Percentiles rank a stretch among this genome's conserved stretches.
phyloP scores from a whole-genome alignment of 1,140 invertebrate genomes.

The Coptotermes formosanus region DNA sequence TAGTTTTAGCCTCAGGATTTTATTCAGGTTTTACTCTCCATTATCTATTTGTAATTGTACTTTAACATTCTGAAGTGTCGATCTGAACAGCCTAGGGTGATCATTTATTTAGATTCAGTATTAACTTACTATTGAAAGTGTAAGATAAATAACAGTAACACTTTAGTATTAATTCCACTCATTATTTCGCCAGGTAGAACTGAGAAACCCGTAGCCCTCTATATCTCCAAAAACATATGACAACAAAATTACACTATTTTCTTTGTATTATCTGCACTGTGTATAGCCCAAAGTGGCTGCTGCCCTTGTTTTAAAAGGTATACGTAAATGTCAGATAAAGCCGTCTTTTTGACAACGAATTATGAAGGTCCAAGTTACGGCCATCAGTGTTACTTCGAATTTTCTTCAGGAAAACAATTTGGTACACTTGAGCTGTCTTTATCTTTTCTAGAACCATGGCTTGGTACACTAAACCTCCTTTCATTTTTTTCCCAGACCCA shows the following conservation, averaged over 20 bases:
- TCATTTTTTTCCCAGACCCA: too few relatives aligned
- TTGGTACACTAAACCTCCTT: too few relatives aligned
- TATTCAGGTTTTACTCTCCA: neutral
- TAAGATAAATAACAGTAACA: constrained; percentile 17
- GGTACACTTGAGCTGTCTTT: too few relatives aligned
- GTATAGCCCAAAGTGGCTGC: neutral
- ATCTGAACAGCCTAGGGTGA: neutral
- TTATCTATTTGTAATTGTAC: neutral
- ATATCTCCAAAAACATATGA: neutral
- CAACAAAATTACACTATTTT: neutral
- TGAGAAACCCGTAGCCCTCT: neutral
- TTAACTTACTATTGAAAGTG: neutral
- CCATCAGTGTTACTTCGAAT: too few relatives aligned
- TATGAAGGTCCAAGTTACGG: neutral
- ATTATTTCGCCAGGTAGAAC: neutral
- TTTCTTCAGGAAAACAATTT: too few relatives aligned
- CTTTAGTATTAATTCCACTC: neutral
- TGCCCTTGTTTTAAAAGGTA: neutral
- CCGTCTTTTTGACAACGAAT: neutral
- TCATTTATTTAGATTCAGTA: neutral
- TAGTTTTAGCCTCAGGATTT: neutral
- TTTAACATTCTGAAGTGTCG: neutral
- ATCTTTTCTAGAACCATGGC: too few relatives aligned
- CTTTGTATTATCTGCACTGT: neutral
- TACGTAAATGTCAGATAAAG: neutral